Evolutionary conservation across 2,888 invertebrate genomes (phyloP), one percentile per base, ranked within the genome.

Genomic region (Nymphalis polychloros): DNA sequence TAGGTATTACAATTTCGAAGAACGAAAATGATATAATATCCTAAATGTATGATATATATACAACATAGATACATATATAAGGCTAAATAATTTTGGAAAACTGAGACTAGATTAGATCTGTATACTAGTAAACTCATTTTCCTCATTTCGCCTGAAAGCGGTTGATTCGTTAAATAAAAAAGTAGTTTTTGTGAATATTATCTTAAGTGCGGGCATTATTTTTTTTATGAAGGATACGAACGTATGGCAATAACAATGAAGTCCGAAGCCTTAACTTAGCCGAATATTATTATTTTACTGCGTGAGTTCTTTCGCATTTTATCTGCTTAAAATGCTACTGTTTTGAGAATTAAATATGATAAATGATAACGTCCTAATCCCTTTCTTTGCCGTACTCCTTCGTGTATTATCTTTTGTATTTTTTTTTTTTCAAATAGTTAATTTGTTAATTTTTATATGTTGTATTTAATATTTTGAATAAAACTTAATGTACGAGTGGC

Each of bases 221-320:
- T 67, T 48, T 68, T 70, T 63, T 71, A 61, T 67, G 53, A 64
- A 59, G 59, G 52, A 61, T 65, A 67, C 63, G 64, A 70, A 71
- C 71, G 69, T 62, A 64, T 69, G 55, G 65, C 60, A 48, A 64
- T 71, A 71, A 73, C 72, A 69, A 71, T 69, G 64, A 69, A 69
- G 67, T 73, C 62, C 69, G 63, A n/a, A 61, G 50, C 52, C 64
- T 13, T 41, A 10, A 41, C 41, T 41, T 10, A 13, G 13, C 41
- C 13, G 13, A 64, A 69, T 62, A 71, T 65, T 71, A 69, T 71
- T 71, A 69, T 67, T 69, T 71, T 67, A 65, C 59, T 70, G 64
- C 67, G 71, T 65, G 67, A 65, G 49, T 65, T 67, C 69, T 57
- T 66, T 61, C 55, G 60, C 64, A 60, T 55, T 68, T 68, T 64